Evolutionary conservation across 2,113 vertebrate species (phyloP), one percentile per base, ranked within the genome.

Genomic region (Sinocyclocheilus anophthalmus): DNA sequence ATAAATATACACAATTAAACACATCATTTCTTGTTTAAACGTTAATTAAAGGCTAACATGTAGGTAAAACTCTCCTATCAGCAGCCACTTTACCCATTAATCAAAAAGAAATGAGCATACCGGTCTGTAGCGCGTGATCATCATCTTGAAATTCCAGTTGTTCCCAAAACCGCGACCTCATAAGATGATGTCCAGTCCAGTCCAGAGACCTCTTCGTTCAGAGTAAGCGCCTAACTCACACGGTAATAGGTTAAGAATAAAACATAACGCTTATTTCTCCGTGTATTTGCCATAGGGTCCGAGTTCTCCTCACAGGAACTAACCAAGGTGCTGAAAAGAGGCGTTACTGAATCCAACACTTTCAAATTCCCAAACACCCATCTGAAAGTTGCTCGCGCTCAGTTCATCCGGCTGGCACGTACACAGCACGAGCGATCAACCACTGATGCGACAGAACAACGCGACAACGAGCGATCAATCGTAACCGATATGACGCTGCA

Each of bases 321-420:
- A 88, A 90, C 94, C 95, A 72, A 86, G 93, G 95, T 96, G 90
- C 94, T 96, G 94, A 94, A 93, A 88, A 70, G 42, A 85, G 87
- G 84, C 8, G 63, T 77, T 10, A 22, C 24, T 50, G 45, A 87
- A 87, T 63, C 77, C 11, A 45, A 50, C 79, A 6, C 39, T 26
- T 50, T 13, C n/a, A 42, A 69, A 69, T 87, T 67, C 14, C 78
- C 24, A n/a, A 59, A 59, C 84, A 11, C 87, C 63, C 63, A 70
- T 65, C 20, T 63, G 42, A 72, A 61, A 78, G 61, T 81, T 59
- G 53, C 7, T 57, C 48, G 10, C 24, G n/a, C 57, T 69, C 67
- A 73, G 20, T 59, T 42, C 33, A 26, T 45, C 30, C 81, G 37
- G 24, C n/a, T 24, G 72, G 57, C 80, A 87, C 72, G 85, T 76